Conservation (phyloP, 2,113 vertebrate species). For the Castor canadensis region DNA sequence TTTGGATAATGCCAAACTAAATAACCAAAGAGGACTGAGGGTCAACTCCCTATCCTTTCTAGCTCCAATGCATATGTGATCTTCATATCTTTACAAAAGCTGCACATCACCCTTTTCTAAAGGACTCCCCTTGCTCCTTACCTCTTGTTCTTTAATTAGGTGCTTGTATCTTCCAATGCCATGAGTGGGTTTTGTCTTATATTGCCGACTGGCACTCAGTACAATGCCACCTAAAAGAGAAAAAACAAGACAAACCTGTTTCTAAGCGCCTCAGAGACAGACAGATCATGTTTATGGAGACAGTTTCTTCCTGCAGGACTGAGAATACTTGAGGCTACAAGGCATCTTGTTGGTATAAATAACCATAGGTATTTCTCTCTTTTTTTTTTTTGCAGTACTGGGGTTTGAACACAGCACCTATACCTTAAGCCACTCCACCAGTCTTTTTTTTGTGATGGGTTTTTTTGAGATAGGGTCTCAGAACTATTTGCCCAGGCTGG, state of each 20-base stretch:
- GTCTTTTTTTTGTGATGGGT: too few species aligned
- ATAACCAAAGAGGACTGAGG: neutral
- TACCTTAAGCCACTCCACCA: too few species aligned
- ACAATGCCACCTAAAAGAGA: slow-evolving; percentile 74
- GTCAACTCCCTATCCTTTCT: neutral
- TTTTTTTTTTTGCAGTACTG: too few species aligned
- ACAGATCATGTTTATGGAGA: neutral
- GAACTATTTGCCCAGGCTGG: too few species aligned
- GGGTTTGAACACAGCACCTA: too few species aligned
- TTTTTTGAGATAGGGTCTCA: too few species aligned
- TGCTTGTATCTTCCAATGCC: slow-evolving; percentile 91
- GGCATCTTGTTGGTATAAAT: neutral
- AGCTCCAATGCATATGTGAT: neutral
- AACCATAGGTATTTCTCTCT: neutral
- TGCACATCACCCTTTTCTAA: neutral
- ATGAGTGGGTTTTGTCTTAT: slow-evolving; percentile 88
- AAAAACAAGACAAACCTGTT: slow-evolving; percentile 2
- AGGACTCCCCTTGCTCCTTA: slow-evolving; percentile 76
- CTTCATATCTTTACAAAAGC: slow-evolving; percentile 22
- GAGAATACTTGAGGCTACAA: neutral
- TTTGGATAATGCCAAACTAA: slow-evolving; percentile 1
- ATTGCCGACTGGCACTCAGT: slow-evolving; percentile 81
- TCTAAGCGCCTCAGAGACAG: neutral
- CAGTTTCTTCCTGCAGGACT: neutral
- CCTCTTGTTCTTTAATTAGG: slow-evolving; percentile 85